These are phyloP conservation scores for Drosophila sechellia DNA, from an alignment of 1,140 invertebrate genomes.

Conservation along the genomic window DNA sequence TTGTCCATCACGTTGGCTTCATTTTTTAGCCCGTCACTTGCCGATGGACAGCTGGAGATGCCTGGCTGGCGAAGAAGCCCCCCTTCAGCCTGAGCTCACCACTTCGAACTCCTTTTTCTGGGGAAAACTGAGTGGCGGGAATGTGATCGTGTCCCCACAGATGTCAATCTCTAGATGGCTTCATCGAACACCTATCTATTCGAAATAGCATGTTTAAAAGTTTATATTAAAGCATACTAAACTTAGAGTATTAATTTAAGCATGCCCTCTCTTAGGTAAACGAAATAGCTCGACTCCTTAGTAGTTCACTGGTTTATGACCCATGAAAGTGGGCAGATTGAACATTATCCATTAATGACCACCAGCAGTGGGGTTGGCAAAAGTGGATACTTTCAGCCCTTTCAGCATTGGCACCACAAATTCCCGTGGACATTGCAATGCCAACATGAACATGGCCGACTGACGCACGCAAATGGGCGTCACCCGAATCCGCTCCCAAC, in stretches of 20 bases:
- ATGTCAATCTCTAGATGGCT: not conserved
- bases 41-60: conserved; percentile 54
- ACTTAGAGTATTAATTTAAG: not conserved
- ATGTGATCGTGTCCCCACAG: not conserved
- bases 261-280: not conserved
- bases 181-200: not conserved
- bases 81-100: conserved; percentile 7
- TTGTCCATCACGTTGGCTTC: conserved; percentile 64
- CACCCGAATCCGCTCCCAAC: conserved; percentile 24
- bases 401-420: conserved; percentile 30
- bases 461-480: conserved; percentile 65
- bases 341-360: conserved; percentile 28
- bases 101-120: not conserved
- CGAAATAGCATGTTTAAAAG: no score
- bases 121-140: not conserved
- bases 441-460: conserved; percentile 65
- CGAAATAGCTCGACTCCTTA: conserved; percentile 1
- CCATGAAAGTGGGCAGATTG: not conserved
- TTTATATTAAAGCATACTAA: no score
- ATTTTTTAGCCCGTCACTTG: conserved; percentile 62
- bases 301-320: not conserved
- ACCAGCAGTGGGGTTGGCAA: conserved; percentile 7
- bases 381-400: conserved; percentile 20
- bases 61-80: not conserved
- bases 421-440: conserved; percentile 38